A percentile compares a stretch with the other conserved stretches of the same genome.
Evolutionary conservation across 2,888 invertebrate species (phyloP).

Genomic region (Apocheima hispidaria): DNA sequence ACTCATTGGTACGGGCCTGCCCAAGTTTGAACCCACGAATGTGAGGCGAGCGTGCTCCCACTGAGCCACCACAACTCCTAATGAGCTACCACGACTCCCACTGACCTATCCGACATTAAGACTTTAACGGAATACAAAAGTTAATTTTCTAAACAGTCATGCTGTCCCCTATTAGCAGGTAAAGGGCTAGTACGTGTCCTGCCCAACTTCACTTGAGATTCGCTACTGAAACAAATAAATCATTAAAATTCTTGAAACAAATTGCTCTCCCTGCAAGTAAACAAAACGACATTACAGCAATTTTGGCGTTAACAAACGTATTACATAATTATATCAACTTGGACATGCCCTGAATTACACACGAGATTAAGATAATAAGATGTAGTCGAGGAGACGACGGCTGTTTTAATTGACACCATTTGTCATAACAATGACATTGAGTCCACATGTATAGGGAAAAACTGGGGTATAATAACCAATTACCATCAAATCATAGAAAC

Average conservation of each 20-base stretch:
- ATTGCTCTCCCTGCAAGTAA: slow-evolving; percentile 1
- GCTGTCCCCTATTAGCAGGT: no score
- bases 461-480: not conserved
- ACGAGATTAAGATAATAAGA: slow-evolving; percentile 27
- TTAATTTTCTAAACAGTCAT: no score
- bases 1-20: no score
- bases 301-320: slow-evolving; percentile 36
- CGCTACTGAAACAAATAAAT: not conserved
- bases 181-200: no score
- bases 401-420: not conserved
- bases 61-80: no score
- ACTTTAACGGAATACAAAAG: no score
- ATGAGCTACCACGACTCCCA: no score
- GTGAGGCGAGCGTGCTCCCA: no score
- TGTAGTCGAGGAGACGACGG: slow-evolving; percentile 34
- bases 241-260: not conserved
- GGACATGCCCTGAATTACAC: slow-evolving; percentile 50
- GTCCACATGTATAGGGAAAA: not conserved
- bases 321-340: slow-evolving; percentile 44
- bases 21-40: no score
- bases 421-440: not conserved
- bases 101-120: no score
- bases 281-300: slow-evolving; percentile 24
- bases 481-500: no score
- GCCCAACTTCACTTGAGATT: not conserved